These are phyloP conservation scores for Stegodyphus mimosarum DNA, from an alignment of 1,140 invertebrate genomes.

Conservation along the genomic window DNA sequence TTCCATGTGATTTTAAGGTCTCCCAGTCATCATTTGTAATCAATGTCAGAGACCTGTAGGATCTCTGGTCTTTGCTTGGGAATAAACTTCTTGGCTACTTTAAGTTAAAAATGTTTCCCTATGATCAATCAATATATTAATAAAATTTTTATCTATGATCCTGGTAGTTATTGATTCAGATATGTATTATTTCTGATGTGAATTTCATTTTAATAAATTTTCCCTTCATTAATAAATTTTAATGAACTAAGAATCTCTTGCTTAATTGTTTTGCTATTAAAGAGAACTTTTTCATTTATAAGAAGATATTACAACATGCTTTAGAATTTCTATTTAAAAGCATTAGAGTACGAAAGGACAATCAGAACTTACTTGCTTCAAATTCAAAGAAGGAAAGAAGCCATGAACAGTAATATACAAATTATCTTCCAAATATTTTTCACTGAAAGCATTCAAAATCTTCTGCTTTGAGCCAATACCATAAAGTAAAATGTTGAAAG, in stretches of 20 bases:
- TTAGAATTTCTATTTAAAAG: neutral
- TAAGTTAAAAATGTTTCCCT: too few species aligned
- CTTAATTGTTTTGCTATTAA: neutral
- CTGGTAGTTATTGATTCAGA: too few species aligned
- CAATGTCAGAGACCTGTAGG: too few species aligned
- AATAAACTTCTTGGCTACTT: too few species aligned
- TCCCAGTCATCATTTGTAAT: too few species aligned
- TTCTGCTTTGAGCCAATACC: constrained; percentile 89
- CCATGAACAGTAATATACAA: constrained; percentile 85
- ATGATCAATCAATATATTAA: too few species aligned
- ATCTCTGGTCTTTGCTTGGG: too few species aligned
- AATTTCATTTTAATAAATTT: neutral
- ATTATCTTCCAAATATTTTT: constrained; percentile 75
- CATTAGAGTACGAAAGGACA: neutral
- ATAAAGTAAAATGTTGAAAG: constrained; percentile 87
- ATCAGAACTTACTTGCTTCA: constrained; percentile 77
- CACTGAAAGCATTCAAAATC: constrained; percentile 82
- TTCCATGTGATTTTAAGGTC: too few species aligned
- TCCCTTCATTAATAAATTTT: neutral
- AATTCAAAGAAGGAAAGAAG: constrained; percentile 88
- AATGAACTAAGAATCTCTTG: neutral
- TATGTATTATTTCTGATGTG: neutral
- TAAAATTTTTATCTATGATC: too few species aligned
- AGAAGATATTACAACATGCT: neutral
- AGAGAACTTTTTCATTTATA: neutral